Base-by-base conservation (phyloP, 2,113 vertebrate genomes). In the Lanius collurio region DNA sequence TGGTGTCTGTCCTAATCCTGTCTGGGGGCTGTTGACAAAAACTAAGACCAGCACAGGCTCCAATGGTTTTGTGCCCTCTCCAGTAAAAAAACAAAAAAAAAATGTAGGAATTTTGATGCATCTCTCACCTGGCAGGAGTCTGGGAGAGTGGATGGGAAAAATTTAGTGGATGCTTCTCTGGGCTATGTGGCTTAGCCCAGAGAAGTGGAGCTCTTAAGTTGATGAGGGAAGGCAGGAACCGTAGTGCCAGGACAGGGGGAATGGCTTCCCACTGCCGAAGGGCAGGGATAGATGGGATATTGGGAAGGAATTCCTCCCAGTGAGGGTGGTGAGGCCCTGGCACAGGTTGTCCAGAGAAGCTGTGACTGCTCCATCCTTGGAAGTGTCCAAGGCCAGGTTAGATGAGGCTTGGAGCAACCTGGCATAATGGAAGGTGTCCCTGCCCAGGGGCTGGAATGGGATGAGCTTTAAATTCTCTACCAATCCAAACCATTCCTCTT, bases 341-440 rank as follows among this genome's bases (percentile, higher is more conserved):
- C 17, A 23, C 26, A 49, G 30, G 37, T 0, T 76, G 21, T 17
- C 17, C 31, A 49, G n/a, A 23, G 87, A 5, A 76, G 47, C 21
- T 68, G 30, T 31, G 46, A 24, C 62, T 76, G 21, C 26, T 1
- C 21, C n/a, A 55, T 31, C 18, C 79, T 21, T 76, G 63, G 4
- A 2, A 62, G 11, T 47, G 47, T 27, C 55, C 10, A 23, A 55
- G 41, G 55, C 30, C 21, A 35, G 55, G 20, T 2, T 83, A 39
- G 1, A 47, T 0, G 1, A n/a, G 11, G 15, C 17, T 62, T 41
- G 11, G 55, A 76, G 35, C 17, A 31, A 0, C 17, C 10, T 76
- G 55, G 18, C 4, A 1, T 8, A 6, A 14, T 15, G n/a, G n/a
- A 15, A 75, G 14, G 30, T 47, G n/a, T 47, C 46, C 11, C n/a